Percentiles rank a stretch among this genome's conserved stretches.
Conservation (phyloP, 1,140 invertebrate genomes). For the Lasioglossum albipes region DNA sequence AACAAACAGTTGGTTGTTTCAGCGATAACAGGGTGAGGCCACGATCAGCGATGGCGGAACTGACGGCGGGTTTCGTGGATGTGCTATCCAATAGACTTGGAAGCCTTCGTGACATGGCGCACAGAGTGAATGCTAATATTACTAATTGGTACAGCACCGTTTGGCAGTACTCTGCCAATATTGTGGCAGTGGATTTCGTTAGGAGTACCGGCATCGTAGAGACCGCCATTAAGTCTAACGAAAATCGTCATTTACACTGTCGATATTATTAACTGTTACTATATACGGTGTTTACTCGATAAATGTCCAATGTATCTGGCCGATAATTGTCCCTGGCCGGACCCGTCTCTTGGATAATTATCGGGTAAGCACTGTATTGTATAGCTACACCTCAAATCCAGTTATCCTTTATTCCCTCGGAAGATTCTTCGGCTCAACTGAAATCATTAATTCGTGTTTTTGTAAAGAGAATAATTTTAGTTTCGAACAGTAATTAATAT, state of each 20-base stretch:
- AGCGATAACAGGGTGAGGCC: constrained; percentile 60
- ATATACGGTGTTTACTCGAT: too few relatives aligned
- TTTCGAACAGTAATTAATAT: too few relatives aligned
- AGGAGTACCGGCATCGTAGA: constrained; percentile 82
- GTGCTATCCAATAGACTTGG: constrained; percentile 80
- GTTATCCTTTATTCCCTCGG: too few relatives aligned
- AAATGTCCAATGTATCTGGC: too few relatives aligned
- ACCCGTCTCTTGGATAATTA: too few relatives aligned
- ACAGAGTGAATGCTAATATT: constrained; percentile 81
- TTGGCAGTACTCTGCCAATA: constrained; percentile 81
- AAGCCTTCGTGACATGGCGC: constrained; percentile 82
- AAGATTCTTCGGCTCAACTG: too few relatives aligned
- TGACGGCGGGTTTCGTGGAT: constrained; percentile 82
- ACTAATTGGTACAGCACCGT: constrained; percentile 81
- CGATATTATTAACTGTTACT: background rate
- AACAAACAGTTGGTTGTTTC: background rate
- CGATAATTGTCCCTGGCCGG: too few relatives aligned
- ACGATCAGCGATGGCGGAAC: constrained; percentile 84
- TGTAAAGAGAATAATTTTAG: too few relatives aligned
- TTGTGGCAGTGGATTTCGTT: constrained; percentile 84
- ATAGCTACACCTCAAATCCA: too few relatives aligned
- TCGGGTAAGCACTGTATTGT: too few relatives aligned
- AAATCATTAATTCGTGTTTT: too few relatives aligned
- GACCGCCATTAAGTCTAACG: constrained; percentile 82
- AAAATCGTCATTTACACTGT: constrained; percentile 58